Percentiles rank a stretch among this genome's conserved stretches.
phyloP scores from a whole-genome alignment of 2,113 vertebrate species.

The Leiothrix lutea region DNA sequence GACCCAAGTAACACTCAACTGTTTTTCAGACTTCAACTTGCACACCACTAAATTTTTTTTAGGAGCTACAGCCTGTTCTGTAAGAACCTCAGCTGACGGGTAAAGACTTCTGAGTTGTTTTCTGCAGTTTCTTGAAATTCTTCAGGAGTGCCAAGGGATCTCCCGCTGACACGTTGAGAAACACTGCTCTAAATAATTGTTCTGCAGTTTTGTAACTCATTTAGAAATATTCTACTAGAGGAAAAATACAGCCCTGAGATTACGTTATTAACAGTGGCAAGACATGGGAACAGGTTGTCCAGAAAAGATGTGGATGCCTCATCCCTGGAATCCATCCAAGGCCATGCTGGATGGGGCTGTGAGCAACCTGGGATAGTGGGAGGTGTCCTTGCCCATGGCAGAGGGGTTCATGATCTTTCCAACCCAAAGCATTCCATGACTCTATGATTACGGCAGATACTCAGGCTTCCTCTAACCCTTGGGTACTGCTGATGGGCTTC shows the following conservation, averaged over 20 bases:
- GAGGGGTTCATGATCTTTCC: neutral
- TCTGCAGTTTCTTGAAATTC: neutral
- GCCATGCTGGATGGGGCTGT: neutral
- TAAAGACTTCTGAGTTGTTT: neutral
- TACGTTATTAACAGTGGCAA: neutral
- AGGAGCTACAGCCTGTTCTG: neutral
- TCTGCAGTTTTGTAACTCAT: neutral
- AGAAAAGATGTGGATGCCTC: neutral
- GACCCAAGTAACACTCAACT: neutral
- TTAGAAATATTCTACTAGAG: neutral
- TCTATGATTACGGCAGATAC: neutral
- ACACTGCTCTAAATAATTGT: neutral
- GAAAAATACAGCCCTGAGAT: neutral
- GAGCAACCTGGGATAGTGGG: neutral
- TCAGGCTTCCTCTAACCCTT: neutral
- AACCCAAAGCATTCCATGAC: neutral
- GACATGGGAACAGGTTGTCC: neutral
- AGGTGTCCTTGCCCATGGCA: neutral
- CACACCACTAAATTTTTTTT: neutral
- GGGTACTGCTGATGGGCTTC: neutral
- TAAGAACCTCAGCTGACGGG: neutral
- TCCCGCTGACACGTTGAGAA: neutral
- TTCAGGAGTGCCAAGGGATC: neutral
- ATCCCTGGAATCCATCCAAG: neutral
- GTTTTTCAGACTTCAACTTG: neutral